Percentiles rank a stretch among this genome's conserved stretches.
phyloP scores from a whole-genome alignment of 1,140 invertebrate genomes.

The Drosophila nasuta region DNA sequence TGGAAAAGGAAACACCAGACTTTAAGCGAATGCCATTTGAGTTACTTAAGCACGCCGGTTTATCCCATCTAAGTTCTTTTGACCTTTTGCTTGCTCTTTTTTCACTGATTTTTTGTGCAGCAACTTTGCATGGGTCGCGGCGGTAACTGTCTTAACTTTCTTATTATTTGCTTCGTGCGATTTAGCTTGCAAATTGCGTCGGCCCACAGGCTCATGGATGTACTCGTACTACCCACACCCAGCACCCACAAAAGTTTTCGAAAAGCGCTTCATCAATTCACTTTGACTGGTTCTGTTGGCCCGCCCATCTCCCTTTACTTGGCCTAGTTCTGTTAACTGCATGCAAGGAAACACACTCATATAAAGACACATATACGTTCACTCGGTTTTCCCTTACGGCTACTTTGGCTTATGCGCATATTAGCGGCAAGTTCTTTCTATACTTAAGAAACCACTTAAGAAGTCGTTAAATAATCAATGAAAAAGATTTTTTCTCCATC shows the following conservation, averaged over 20 bases:
- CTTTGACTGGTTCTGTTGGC: conserved; percentile 65
- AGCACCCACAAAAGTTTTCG: conserved; percentile 59
- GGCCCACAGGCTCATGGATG: conserved; percentile 23
- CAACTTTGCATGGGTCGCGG: conserved; percentile 60
- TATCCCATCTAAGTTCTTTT: conserved; percentile 76
- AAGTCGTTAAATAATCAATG: conserved; percentile 85
- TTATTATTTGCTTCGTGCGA: conserved; percentile 56
- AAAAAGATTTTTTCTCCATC: conserved; percentile 68
- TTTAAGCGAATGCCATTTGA: conserved; percentile 73
- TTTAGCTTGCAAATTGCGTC: conserved; percentile 59
- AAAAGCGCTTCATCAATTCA: conserved; percentile 77
- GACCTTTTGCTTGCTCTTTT: conserved; percentile 62
- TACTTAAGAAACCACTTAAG: conserved; percentile 84
- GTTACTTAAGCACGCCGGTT: conserved; percentile 70
- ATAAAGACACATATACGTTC: conserved; percentile 37
- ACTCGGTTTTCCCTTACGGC: conserved; percentile 30
- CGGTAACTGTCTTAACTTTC: conserved; percentile 48
- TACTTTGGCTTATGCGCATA: conserved; percentile 82
- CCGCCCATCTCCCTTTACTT: conserved; percentile 33
- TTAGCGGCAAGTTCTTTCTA: conserved; percentile 76
- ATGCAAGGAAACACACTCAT: conserved; percentile 18
- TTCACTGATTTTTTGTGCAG: conserved; percentile 37
- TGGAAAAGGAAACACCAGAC: conserved; percentile 37
- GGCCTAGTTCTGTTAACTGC: conserved; percentile 55
- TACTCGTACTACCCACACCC: conserved; percentile 13